Evolutionary conservation across 2,113 vertebrate genomes (phyloP), one percentile per base, ranked within the genome.

Genomic region (Odocoileus virginianus): DNA sequence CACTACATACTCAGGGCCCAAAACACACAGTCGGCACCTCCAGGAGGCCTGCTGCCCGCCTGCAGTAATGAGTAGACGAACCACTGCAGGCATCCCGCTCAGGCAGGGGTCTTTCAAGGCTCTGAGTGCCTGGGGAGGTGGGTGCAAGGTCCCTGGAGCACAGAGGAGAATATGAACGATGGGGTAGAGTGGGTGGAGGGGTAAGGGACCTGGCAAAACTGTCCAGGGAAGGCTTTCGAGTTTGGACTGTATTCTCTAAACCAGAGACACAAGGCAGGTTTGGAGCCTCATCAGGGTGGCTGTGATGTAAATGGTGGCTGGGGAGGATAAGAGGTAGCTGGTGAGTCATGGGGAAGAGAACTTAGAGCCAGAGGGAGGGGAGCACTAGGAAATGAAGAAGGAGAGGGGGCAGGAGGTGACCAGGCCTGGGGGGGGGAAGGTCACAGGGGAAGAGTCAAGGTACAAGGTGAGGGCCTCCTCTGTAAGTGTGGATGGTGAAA

Each of bases 51-150:
- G 6, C 12, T 79, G n/a, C 28, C 40, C 33, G 40, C 8, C 19
- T 30, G 33, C 25, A n/a, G 7, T 40, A 33, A 45, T 36, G 14
- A 91, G 43, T 7, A 52, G 23, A 64, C 0, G 7, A 52, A 57
- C 12, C 13, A 12, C 11, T 4, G 79, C 36, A 10, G 2, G 60
- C 52, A 43, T 14, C 9, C n/a, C 7, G 27, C 21, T 0, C 14
- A 57, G 86, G 87, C 50, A 54, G 71, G 30, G 43, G 36, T 9
- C 54, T 60, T 33, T 17, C 17, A 13, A 36, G 21, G 45, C 58
- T 12, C 87, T 10, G 83, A 40, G 71, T 3, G 2, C 5, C 36
- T 30, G 30, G 25, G 57, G 82, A 81, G 23, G 21, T 2, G 23
- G 28, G 43, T 82, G 27, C 81, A 58, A 1, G 1, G 78, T 76